Evolutionary conservation across 2,888 invertebrate species (phyloP), one percentile per base, ranked within the genome.

Genomic region (Idaea aversata): DNA sequence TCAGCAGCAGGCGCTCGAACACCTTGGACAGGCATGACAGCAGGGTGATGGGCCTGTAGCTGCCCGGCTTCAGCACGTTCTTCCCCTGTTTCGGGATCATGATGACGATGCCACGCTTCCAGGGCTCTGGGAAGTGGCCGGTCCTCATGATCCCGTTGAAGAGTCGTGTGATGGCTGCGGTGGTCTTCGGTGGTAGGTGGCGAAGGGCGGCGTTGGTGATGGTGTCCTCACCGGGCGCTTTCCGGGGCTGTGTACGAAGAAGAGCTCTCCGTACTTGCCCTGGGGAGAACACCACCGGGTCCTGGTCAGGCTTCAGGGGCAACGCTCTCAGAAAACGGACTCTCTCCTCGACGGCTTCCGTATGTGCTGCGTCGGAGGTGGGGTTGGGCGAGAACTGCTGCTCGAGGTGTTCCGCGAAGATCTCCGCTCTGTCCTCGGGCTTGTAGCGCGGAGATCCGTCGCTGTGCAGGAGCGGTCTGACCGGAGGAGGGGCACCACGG

Each of bases 91-190:
- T 47, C 47, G 47, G 47, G 47, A 7, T 36, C 36, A 36, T 47
- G n/a, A 75, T 70, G 5, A 76, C 65, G 0, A n/a, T 36, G 0
- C 71, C 74, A 0, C 7, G 34, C 38, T 75, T 76, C 75, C 75
- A 76, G 0, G 3, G 0, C 0, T n/a, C 5, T 0, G 70, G 70
- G 59, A 70, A 72, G 58, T 61, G 61, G 3, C 60, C 57, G 1
- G 66, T 67, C 15, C 65, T 60, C 3, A 67, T 15, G 3, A 71
- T 68, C 1, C 67, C 67, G 5, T 63, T 69, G 61, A 35, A 64
- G 1, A 66, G 57, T 0, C 66, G 34, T 0, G 67, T 36, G 4
- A 66, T 47, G 13, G 57, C 57, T 16, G 61, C 66, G 5, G 38
- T 15, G 13, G 35, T 35, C 58, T 15, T 35, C 10, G 13, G 25